Conservation (phyloP, 2,797 vertebrate species). For the Ficedula albicollis region DNA sequence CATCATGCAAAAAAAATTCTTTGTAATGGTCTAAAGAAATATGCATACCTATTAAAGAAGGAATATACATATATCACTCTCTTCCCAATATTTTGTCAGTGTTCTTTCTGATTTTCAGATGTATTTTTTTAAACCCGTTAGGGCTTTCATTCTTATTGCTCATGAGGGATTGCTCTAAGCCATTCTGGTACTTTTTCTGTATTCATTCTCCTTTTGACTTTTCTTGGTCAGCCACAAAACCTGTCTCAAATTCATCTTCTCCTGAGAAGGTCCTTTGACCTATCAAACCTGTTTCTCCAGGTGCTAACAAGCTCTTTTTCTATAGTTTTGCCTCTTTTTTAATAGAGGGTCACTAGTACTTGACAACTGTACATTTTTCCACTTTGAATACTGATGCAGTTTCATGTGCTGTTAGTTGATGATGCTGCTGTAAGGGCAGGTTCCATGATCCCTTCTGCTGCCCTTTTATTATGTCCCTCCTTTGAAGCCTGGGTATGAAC, state of each 20-base stretch:
- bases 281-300: background rate
- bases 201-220: background rate
- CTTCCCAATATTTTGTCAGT: background rate
- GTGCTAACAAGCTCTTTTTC: background rate
- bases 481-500: background rate
- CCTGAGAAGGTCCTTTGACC: background rate
- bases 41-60: background rate
- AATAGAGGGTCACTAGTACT: background rate
- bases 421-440: background rate
- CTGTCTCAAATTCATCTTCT: background rate
- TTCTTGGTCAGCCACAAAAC: background rate
- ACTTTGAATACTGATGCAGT: background rate
- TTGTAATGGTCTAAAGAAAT: background rate
- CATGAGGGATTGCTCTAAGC: background rate
- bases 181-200: background rate
- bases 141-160: background rate
- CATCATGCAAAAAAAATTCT: background rate
- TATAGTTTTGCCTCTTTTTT: background rate
- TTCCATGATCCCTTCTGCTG: background rate
- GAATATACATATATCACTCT: fast-evolving
- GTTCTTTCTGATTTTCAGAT: background rate
- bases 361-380: background rate
- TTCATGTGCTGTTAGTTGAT: background rate
- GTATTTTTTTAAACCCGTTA: background rate
- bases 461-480: background rate